phyloP scores from a whole-genome alignment of 2,113 vertebrate genomes.

The Clupea harengus region DNA sequence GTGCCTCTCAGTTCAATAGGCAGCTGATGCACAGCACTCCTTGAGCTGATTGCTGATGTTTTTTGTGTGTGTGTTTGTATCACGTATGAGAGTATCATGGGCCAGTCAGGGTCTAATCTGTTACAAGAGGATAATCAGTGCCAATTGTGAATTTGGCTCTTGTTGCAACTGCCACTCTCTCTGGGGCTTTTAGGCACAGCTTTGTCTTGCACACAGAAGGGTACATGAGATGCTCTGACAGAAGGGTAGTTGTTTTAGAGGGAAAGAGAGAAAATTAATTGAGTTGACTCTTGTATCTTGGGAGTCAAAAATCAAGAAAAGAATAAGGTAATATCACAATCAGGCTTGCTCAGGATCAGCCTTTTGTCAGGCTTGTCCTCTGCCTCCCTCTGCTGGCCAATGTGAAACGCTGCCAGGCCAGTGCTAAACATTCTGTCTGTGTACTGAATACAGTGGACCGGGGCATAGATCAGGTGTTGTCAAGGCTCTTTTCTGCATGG shows the following conservation, averaged over 20 bases:
- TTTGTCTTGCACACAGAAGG: background rate
- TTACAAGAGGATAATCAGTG: constrained; percentile 30
- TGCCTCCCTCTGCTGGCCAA: background rate
- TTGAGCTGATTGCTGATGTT: background rate
- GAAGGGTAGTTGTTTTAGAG: background rate
- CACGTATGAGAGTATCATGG: background rate
- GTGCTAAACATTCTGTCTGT: background rate
- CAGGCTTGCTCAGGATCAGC: background rate
- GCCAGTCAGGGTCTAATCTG: constrained; percentile 20
- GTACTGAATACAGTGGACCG: background rate
- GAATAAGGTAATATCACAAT: background rate
- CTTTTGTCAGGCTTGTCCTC: background rate
- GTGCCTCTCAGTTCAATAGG: no score
- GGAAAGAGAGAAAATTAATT: background rate
- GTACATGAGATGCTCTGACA: background rate
- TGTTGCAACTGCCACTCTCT: constrained; percentile 52
- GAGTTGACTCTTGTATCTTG: background rate
- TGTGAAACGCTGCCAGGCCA: background rate
- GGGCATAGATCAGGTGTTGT: background rate
- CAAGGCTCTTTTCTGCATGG: background rate
- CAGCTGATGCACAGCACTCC: background rate
- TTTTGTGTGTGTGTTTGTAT: background rate
- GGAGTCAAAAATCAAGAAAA: background rate
- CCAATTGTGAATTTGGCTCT: constrained; percentile 69
- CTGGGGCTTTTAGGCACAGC: background rate